These are phyloP conservation scores for Drosophila pseudoananassae DNA, from an alignment of 1,140 invertebrate genomes.

Conservation along the genomic window DNA sequence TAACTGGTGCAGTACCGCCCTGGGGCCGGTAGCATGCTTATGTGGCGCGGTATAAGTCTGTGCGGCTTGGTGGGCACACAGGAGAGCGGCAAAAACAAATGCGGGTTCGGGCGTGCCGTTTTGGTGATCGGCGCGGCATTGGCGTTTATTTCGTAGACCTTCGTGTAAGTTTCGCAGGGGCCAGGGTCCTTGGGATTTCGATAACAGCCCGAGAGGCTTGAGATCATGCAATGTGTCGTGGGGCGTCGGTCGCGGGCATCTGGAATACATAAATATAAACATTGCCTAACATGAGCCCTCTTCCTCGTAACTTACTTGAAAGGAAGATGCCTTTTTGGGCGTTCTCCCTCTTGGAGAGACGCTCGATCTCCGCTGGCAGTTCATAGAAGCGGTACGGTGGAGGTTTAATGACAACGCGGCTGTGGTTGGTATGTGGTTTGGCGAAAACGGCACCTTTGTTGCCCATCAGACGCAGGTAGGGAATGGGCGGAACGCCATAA, in stretches of 20 bases:
- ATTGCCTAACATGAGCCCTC: neutral
- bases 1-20: slow-evolving; percentile 67
- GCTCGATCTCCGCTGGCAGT: slow-evolving; percentile 42
- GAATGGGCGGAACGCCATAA: slow-evolving; percentile 52
- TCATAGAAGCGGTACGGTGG: slow-evolving; percentile 61
- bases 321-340: slow-evolving; percentile 67
- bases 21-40: slow-evolving; percentile 62
- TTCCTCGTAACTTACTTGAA: slow-evolving; percentile 49
- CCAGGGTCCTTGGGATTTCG: slow-evolving; percentile 64
- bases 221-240: slow-evolving; percentile 51
- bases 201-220: slow-evolving; percentile 35
- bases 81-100: slow-evolving; percentile 55
- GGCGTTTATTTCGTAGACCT: slow-evolving; percentile 2
- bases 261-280: slow-evolving; percentile 3
- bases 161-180: slow-evolving; percentile 51
- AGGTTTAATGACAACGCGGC: slow-evolving; percentile 44
- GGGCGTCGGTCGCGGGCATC: slow-evolving; percentile 69
- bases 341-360: slow-evolving; percentile 48
- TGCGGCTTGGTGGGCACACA: slow-evolving; percentile 49
- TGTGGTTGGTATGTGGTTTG: slow-evolving; percentile 46
- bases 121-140: slow-evolving; percentile 23
- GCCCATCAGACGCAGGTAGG: slow-evolving; percentile 44
- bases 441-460: slow-evolving; percentile 59
- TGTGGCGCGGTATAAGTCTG: slow-evolving; percentile 25
- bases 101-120: slow-evolving; percentile 47